Evolutionary conservation across 2,113 vertebrate genomes (phyloP).

Genomic region (Narcine bancroftii): DNA sequence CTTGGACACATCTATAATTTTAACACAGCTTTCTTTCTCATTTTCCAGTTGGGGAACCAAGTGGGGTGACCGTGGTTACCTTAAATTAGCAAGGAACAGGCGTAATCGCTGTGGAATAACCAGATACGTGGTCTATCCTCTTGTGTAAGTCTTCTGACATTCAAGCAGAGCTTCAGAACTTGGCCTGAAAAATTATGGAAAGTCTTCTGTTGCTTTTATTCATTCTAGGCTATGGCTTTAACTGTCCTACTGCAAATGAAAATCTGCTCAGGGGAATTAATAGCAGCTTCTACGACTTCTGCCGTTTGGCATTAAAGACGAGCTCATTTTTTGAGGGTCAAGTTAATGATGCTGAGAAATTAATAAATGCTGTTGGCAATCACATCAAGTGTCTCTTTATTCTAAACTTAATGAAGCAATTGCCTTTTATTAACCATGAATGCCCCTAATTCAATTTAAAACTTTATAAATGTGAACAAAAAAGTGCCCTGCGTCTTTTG

Average conservation of each 20-base stretch:
- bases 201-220: not conserved
- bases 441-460: not conserved
- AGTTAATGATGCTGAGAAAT: not conserved
- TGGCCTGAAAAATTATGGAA: not conserved
- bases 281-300: not conserved
- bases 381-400: not conserved
- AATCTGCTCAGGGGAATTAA: too few relatives aligned
- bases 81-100: not conserved
- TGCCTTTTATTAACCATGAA: not conserved
- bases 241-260: not conserved
- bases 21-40: not conserved
- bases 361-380: not conserved
- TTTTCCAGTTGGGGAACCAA: constrained; percentile 5
- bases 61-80: constrained; percentile 1
- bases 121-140: not conserved
- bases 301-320: not conserved
- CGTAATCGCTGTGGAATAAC: not conserved
- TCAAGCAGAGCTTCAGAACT: not conserved
- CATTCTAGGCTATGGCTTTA: not conserved
- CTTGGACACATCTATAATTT: not conserved
- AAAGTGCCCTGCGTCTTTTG: not conserved
- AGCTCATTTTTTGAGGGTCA: too few relatives aligned
- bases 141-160: not conserved
- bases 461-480: not conserved
- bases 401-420: not conserved